These are phyloP conservation scores for Prolemur simus DNA, from an alignment of 2,113 vertebrate genomes.

Conservation along the genomic window DNA sequence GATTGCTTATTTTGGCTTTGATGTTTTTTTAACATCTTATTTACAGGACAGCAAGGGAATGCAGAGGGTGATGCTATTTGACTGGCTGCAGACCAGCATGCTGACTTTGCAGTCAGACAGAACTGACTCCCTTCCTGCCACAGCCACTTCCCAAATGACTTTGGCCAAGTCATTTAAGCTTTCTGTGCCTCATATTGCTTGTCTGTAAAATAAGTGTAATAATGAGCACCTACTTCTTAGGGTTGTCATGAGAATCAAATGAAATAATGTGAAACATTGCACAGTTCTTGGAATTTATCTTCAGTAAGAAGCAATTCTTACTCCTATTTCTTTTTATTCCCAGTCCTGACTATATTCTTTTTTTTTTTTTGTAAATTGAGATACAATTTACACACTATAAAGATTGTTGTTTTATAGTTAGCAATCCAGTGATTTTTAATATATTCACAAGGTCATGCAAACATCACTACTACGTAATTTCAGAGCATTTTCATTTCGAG, in stretches of 20 bases:
- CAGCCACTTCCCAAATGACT: neutral
- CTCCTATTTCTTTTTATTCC: neutral
- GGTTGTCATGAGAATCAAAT: neutral
- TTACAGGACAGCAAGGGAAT: neutral
- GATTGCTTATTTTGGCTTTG: constrained; percentile 72
- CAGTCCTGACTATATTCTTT: neutral
- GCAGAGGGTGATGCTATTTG: neutral
- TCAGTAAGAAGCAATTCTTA: neutral
- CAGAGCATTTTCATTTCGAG: neutral
- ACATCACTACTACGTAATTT: neutral
- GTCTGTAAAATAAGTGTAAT: neutral
- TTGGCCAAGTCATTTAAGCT: neutral
- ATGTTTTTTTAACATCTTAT: constrained; percentile 65
- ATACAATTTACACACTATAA: neutral
- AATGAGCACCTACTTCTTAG: neutral
- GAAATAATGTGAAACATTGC: neutral
- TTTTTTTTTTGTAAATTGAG: neutral
- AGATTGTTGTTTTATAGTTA: neutral
- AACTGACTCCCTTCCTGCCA: neutral
- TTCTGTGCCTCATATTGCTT: neutral
- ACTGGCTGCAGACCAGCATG: neutral
- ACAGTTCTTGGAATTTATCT: neutral
- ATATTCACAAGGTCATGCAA: neutral
- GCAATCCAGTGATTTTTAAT: neutral
- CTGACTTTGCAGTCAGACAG: neutral